These are phyloP conservation scores for Trogon melanurus DNA, from an alignment of 2,113 vertebrate species.

Conservation along the genomic window DNA sequence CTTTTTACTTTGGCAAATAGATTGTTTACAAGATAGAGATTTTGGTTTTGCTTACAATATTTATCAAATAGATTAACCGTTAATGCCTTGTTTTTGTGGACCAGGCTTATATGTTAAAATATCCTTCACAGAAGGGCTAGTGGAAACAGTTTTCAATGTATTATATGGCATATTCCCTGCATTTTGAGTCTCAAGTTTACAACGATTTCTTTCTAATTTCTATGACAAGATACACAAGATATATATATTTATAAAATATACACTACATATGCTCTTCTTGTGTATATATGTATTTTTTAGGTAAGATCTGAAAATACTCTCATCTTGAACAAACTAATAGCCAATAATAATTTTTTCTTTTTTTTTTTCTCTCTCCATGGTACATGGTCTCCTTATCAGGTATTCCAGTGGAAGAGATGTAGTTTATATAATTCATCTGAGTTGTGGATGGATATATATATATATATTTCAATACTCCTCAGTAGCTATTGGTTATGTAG, in stretches of 20 bases:
- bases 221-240: background rate
- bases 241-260: rapidly evolving
- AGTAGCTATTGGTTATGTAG: background rate
- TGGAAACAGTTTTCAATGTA: background rate
- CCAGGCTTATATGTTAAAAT: background rate
- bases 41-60: background rate
- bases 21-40: background rate
- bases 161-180: background rate
- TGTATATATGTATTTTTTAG: background rate
- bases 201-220: background rate
- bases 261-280: background rate
- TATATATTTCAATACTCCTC: no score
- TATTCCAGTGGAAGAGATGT: background rate
- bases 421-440: background rate
- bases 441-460: background rate
- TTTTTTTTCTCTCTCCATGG: no score
- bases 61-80: background rate
- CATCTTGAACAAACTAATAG: background rate
- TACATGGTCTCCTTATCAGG: background rate
- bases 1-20: background rate
- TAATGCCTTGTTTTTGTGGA: background rate
- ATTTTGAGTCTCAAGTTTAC: background rate
- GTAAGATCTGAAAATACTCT: background rate
- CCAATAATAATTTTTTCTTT: background rate
- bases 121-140: background rate